These are phyloP conservation scores for Drosophila navojoa DNA, from an alignment of 1,140 invertebrate genomes.

Conservation along the genomic window DNA sequence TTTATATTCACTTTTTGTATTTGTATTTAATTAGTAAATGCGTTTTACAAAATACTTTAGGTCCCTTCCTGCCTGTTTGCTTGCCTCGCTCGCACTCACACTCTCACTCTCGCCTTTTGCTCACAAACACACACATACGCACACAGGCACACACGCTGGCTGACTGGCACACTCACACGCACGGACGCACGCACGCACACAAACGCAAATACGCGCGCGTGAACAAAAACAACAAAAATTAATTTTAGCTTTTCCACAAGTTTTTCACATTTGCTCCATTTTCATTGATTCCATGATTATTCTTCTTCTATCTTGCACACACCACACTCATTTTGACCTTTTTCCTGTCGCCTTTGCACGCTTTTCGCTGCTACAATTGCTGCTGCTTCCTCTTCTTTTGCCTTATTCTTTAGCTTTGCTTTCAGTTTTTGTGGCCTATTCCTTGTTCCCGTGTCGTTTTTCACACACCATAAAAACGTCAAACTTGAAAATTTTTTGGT, in stretches of 20 bases:
- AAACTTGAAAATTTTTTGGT: slow-evolving; percentile 52
- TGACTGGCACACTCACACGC: not conserved
- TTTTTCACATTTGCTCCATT: slow-evolving; percentile 77
- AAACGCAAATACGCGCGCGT: slow-evolving; percentile 49
- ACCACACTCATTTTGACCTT: slow-evolving; percentile 54
- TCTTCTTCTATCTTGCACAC: slow-evolving; percentile 20
- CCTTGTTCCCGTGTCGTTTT: slow-evolving; percentile 44
- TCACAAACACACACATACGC: slow-evolving; percentile 24
- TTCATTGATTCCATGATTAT: slow-evolving; percentile 57
- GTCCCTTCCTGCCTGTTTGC: slow-evolving; percentile 19
- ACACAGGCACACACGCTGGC: slow-evolving; percentile 9
- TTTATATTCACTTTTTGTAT: slow-evolving; percentile 18
- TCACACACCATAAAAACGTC: slow-evolving; percentile 56
- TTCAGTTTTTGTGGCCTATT: slow-evolving; percentile 45
- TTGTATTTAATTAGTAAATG: slow-evolving; percentile 63
- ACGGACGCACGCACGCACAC: slow-evolving; percentile 9
- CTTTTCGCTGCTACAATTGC: slow-evolving; percentile 33
- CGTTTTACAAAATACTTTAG: slow-evolving; percentile 63
- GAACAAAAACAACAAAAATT: slow-evolving; percentile 77
- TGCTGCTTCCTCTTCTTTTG: slow-evolving; percentile 23
- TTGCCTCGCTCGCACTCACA: slow-evolving; percentile 16
- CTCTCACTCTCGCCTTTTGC: slow-evolving; percentile 18
- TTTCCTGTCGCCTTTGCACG: slow-evolving; percentile 50
- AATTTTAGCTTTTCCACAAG: slow-evolving; percentile 78
- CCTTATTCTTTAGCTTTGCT: slow-evolving; percentile 45